Conservation (phyloP, 2,888 invertebrate genomes). For the Imbricaverruca yamaguchii region DNA sequence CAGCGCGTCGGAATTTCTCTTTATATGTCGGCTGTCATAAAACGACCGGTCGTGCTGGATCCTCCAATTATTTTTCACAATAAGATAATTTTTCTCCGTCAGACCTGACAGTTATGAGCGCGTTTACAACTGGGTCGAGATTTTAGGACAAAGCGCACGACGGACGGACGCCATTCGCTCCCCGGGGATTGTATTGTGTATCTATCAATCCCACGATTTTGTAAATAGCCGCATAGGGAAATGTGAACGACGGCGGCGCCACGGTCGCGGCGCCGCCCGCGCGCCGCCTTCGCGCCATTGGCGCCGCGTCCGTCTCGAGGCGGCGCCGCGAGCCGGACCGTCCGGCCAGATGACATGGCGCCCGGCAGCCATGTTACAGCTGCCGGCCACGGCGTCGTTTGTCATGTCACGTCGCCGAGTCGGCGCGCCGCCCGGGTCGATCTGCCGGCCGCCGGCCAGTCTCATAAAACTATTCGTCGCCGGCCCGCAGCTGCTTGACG, state of each 20-base stretch:
- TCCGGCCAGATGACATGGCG: constrained; percentile 3
- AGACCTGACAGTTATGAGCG: constrained; percentile 5
- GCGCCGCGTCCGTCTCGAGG: neutral
- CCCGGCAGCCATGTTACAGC: neutral
- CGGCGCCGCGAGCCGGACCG: neutral
- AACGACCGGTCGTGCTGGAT: neutral
- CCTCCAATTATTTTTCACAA: constrained; percentile 22
- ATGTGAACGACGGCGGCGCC: neutral
- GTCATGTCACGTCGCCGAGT: neutral
- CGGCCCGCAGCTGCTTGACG: too few relatives aligned
- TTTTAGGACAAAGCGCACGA: constrained; percentile 10
- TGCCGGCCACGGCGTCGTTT: neutral
- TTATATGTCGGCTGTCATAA: constrained; percentile 19
- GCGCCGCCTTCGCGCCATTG: neutral
- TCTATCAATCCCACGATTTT: constrained; percentile 14
- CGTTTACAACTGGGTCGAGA: constrained; percentile 16
- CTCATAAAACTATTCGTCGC: too few relatives aligned
- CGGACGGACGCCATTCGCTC: neutral
- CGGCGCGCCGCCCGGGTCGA: constrained; percentile 7
- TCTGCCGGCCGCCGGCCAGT: neutral
- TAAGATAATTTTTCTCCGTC: constrained; percentile 14
- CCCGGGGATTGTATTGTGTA: constrained; percentile 11
- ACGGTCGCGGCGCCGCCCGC: neutral
- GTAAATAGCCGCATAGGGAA: constrained; percentile 3
- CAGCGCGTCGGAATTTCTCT: constrained; percentile 2